Evolutionary conservation across 2,888 invertebrate genomes (phyloP).

Genomic region (Diarsia dahlii): DNA sequence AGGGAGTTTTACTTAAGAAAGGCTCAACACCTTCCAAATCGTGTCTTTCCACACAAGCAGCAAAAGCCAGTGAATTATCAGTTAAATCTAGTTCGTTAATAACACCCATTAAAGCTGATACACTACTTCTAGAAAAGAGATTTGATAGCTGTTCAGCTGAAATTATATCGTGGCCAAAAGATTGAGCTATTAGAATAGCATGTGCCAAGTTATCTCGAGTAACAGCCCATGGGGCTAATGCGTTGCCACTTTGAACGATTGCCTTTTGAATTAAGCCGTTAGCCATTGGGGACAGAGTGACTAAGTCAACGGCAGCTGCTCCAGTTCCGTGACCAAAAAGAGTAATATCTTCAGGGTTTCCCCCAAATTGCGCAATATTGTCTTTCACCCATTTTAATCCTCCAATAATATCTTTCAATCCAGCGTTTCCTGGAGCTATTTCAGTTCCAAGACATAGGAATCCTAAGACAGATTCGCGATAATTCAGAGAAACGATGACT

Average conservation of each 20-base stretch:
- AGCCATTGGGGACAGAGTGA: conserved; percentile 82
- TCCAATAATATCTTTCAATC: conserved; percentile 95
- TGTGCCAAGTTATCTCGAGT: conserved; percentile 81
- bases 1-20: conserved; percentile 80
- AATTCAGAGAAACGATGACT: conserved; percentile 93
- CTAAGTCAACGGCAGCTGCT: conserved; percentile 89
- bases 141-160: conserved; percentile 76
- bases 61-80: conserved; percentile 84
- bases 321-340: conserved; percentile 96
- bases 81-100: conserved; percentile 84
- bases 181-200: conserved; percentile 82
- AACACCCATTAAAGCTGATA: conserved; percentile 81
- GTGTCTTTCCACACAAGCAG: conserved; percentile 84
- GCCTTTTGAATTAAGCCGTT: conserved; percentile 81
- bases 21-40: conserved; percentile 71
- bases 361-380: conserved; percentile 94
- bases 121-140: conserved; percentile 78
- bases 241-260: conserved; percentile 84
- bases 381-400: conserved; percentile 94
- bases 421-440: conserved; percentile 95
- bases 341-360: conserved; percentile 94
- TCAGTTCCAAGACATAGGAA: conserved; percentile 92
- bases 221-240: conserved; percentile 87
- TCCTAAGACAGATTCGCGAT: conserved; percentile 93
- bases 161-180: conserved; percentile 79